phyloP scores from a whole-genome alignment of 1,140 invertebrate species.

The Bombus cullumanus region DNA sequence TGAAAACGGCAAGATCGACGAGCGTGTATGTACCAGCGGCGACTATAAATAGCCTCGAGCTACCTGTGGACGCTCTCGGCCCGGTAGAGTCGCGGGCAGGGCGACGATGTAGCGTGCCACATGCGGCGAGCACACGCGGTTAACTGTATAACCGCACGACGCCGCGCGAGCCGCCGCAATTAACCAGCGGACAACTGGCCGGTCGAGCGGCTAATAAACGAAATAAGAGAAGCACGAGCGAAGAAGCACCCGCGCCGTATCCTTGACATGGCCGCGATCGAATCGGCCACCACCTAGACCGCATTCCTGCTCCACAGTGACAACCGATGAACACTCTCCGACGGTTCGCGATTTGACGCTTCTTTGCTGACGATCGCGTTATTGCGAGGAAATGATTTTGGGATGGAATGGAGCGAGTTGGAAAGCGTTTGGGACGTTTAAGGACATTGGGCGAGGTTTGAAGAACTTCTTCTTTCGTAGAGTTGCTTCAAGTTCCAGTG shows the following conservation, averaged over 20 bases:
- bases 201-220: slow-evolving; percentile 68
- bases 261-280: slow-evolving; percentile 60
- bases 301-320: slow-evolving; percentile 46
- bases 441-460: background rate
- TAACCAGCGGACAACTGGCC: slow-evolving; percentile 76
- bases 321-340: background rate
- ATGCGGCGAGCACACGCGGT: slow-evolving; percentile 63
- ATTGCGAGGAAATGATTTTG: background rate
- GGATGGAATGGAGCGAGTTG: too few relatives aligned
- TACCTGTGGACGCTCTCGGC: slow-evolving; percentile 71
- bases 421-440: background rate
- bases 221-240: slow-evolving; percentile 54
- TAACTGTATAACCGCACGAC: slow-evolving; percentile 73
- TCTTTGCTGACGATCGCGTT: background rate
- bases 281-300: slow-evolving; percentile 55
- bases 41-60: slow-evolving; percentile 80
- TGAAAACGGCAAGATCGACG: background rate
- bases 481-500: background rate
- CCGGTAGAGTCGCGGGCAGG: slow-evolving; percentile 32
- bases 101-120: slow-evolving; percentile 56
- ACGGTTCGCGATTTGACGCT: background rate
- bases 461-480: background rate
- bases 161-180: slow-evolving; percentile 68
- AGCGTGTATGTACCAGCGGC: slow-evolving; percentile 37
- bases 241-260: slow-evolving; percentile 55